Evolutionary conservation across 2,888 invertebrate genomes (phyloP).

Genomic region (Helleia helle): DNA sequence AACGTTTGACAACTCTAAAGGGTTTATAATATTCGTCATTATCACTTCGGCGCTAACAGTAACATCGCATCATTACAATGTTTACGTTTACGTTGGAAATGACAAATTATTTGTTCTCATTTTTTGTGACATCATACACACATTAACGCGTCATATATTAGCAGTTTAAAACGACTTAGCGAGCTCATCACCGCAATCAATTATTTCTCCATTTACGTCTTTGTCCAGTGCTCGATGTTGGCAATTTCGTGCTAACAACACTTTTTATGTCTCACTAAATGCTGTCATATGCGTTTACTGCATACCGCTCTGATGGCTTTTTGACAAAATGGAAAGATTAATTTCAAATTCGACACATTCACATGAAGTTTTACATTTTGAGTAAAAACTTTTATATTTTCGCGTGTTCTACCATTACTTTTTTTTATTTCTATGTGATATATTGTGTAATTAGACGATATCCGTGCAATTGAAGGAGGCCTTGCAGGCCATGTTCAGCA

Average conservation of each 20-base stretch:
- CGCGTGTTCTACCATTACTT: too few relatives aligned
- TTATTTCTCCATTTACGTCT: constrained; percentile 42
- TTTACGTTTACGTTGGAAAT: constrained; percentile 27
- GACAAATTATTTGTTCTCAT: constrained; percentile 34
- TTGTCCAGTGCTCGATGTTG: constrained; percentile 37
- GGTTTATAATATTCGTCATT: too few relatives aligned
- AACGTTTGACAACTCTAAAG: too few relatives aligned
- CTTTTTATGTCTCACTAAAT: constrained; percentile 28
- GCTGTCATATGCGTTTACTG: constrained; percentile 1
- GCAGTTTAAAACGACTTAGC: constrained; percentile 46
- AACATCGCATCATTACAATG: constrained; percentile 7
- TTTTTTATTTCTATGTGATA: too few relatives aligned
- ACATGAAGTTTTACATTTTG: too few relatives aligned
- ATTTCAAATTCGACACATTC: too few relatives aligned
- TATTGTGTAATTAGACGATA: too few relatives aligned
- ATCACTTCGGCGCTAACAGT: too few relatives aligned
- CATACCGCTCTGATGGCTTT: background rate
- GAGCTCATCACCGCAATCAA: constrained; percentile 51
- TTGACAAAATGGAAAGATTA: constrained; percentile 4
- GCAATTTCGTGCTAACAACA: constrained; percentile 42
- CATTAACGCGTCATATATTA: constrained; percentile 30
- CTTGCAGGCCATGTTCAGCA: too few relatives aligned
- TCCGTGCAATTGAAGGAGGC: too few relatives aligned
- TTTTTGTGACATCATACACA: constrained; percentile 39
- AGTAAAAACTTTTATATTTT: too few relatives aligned